A percentile compares a stretch with the other conserved stretches of the same genome.
phyloP scores from a whole-genome alignment of 2,797 vertebrate genomes.

The Gymnoscopelus braueri region DNA sequence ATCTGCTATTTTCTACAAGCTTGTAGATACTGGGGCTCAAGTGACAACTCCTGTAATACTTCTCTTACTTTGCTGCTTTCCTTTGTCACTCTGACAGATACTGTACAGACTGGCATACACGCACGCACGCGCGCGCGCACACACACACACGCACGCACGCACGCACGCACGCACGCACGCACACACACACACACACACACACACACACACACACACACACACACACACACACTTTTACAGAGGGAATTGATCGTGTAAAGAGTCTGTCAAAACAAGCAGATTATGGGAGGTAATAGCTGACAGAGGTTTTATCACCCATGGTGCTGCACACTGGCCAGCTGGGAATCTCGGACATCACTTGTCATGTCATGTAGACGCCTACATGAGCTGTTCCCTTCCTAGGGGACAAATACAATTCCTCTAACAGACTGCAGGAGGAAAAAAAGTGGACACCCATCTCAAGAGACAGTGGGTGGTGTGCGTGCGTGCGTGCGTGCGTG shows the following conservation, averaged over 20 bases:
- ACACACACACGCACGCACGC: too few relatives aligned
- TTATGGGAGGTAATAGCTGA: constrained; percentile 33
- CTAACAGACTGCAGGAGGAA: constrained; percentile 20
- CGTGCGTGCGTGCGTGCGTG: background rate
- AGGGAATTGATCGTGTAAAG: constrained; percentile 12
- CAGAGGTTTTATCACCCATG: constrained; percentile 35
- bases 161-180: too few relatives aligned
- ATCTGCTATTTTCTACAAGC: constrained; percentile 6
- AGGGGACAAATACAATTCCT: constrained; percentile 53
- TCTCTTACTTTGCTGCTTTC: constrained; percentile 38
- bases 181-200: too few relatives aligned
- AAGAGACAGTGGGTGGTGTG: too few relatives aligned
- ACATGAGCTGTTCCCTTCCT: constrained; percentile 27
- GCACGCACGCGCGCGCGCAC: too few relatives aligned
- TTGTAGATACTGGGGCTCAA: constrained; percentile 8
- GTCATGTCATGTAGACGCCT: constrained; percentile 38
- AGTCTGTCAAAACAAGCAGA: constrained; percentile 35
- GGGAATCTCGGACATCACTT: constrained; percentile 6
- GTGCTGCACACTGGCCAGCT: constrained; percentile 5
- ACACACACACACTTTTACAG: background rate
- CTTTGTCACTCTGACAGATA: background rate
- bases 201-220: background rate
- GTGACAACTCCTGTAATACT: constrained; percentile 17
- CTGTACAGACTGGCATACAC: too few relatives aligned
- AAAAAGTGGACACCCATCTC: too few relatives aligned